phyloP scores from a whole-genome alignment of 2,888 invertebrate species.

The Trichacis sp. region DNA sequence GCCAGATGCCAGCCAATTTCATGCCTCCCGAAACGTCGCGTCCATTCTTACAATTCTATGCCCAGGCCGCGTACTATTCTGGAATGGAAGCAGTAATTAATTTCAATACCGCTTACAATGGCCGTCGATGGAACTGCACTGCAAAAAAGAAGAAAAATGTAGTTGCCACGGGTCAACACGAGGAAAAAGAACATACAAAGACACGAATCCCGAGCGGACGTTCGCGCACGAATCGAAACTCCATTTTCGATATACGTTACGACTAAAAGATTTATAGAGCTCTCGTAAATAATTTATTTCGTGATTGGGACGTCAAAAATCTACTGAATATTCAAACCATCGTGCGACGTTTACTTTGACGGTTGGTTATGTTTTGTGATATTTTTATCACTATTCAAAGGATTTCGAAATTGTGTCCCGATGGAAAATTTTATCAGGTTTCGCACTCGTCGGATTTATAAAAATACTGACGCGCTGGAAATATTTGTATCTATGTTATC shows the following conservation, averaged over 20 bases:
- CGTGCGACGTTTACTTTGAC: background rate
- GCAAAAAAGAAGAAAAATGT: constrained; percentile 21
- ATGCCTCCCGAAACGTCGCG: constrained; percentile 42
- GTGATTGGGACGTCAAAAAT: background rate
- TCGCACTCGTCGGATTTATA: no score
- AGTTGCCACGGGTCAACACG: constrained; percentile 12
- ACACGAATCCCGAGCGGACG: constrained; percentile 28
- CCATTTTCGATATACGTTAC: constrained; percentile 26
- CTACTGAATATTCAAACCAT: background rate
- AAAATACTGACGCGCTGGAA: no score
- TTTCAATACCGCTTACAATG: constrained; percentile 38
- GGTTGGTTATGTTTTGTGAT: background rate
- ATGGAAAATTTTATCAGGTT: no score
- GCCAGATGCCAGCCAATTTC: constrained; percentile 37
- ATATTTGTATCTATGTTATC: no score
- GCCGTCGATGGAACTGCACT: constrained; percentile 21
- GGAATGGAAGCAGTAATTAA: constrained; percentile 35
- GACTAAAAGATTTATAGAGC: background rate
- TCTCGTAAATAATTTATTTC: background rate
- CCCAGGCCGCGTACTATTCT: constrained; percentile 29
- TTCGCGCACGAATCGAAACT: constrained; percentile 21
- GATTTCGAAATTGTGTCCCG: no score
- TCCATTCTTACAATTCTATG: constrained; percentile 40
- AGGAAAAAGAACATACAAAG: constrained; percentile 27
- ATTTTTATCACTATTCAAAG: background rate